Evolutionary conservation across 2,113 vertebrate species (phyloP), one percentile per base, ranked within the genome.

Genomic region (Indicator maculatus): DNA sequence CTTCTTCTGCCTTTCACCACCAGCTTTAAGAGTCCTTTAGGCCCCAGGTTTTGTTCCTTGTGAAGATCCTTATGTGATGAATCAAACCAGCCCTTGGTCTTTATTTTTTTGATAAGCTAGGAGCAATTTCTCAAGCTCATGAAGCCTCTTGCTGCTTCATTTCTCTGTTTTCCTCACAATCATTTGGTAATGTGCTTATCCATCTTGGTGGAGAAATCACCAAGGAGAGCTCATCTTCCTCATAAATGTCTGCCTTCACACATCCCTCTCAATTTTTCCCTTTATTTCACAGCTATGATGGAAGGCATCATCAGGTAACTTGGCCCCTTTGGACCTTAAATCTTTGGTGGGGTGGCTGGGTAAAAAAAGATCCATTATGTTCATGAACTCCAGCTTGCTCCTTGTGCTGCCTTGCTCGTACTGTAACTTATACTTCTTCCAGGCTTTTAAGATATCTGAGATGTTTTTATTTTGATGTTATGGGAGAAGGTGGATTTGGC

Each of bases 1-100:
- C 50, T 71, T 26, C 21, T 63, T 45, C 80, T 76, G 83, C 64
- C 64, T 93, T 80, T 90, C 83, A 69, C 55, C 76, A 52, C 44
- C 2, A 5, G 36, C 30, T 60, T 75, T 33, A 82, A 58, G 59
- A 79, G 45, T 28, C 80, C 75, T 83, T 59, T 21, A 83, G 80
- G 87, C 80, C 16, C 28, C 4, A 9, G 55, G 8, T n/a, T 81
- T 73, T 59, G 14, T 31, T 81, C 38, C 8, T 26, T 21, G 17
- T 0, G 6, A 69, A 72, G 60, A 59, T 36, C 11, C 16, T 77
- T 11, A 17, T 0, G 16, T 2, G 4, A 58, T 28, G 56, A 39
- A 61, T 38, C 14, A 8, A 86, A 56, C 4, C 83, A 47, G 28
- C 17, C 64, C 83, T 31, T 0, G 0, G 3, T 50, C 27, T 70